Percentiles rank a stretch among this genome's conserved stretches.
phyloP scores from a whole-genome alignment of 2,113 vertebrate species.

The Oreocharis arfaki region DNA sequence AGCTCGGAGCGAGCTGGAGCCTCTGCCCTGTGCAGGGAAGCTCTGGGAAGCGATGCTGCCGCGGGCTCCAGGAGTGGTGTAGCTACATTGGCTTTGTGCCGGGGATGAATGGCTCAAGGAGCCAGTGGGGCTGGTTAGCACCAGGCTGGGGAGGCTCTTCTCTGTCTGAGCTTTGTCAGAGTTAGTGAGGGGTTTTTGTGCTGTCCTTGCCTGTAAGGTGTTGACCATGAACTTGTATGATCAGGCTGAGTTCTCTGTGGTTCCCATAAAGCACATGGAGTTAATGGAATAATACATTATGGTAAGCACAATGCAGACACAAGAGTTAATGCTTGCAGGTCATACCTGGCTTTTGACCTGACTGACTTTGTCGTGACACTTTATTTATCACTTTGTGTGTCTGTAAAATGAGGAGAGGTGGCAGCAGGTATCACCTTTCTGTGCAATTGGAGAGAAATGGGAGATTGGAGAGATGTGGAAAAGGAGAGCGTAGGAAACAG shows the following conservation, averaged over 20 bases:
- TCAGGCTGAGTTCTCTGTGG: not conserved
- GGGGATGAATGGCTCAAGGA: accelerated
- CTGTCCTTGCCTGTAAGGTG: not conserved
- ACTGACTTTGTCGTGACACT: not conserved
- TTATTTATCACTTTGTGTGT: not conserved
- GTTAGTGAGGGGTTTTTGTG: not conserved
- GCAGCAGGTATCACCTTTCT: not conserved
- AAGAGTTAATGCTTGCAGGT: not conserved
- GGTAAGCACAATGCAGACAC: not conserved
- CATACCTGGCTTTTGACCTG: not conserved
- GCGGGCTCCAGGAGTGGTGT: not conserved
- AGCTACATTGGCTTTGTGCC: not conserved
- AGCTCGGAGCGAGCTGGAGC: not conserved
- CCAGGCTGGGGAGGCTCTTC: not conserved
- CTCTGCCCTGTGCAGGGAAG: accelerated
- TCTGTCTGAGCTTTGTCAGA: not conserved
- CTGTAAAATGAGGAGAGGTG: not conserved
- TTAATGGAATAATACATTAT: not conserved
- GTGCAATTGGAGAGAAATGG: not conserved
- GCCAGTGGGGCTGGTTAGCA: not conserved
- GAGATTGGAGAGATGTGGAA: not conserved
- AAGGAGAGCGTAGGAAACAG: not conserved
- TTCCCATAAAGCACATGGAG: not conserved
- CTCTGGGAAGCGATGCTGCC: not conserved
- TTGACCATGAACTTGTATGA: not conserved